A percentile compares a stretch with the other conserved stretches of the same genome.
Conservation (phyloP, 2,888 invertebrate species). For the Eulithis prunata region DNA sequence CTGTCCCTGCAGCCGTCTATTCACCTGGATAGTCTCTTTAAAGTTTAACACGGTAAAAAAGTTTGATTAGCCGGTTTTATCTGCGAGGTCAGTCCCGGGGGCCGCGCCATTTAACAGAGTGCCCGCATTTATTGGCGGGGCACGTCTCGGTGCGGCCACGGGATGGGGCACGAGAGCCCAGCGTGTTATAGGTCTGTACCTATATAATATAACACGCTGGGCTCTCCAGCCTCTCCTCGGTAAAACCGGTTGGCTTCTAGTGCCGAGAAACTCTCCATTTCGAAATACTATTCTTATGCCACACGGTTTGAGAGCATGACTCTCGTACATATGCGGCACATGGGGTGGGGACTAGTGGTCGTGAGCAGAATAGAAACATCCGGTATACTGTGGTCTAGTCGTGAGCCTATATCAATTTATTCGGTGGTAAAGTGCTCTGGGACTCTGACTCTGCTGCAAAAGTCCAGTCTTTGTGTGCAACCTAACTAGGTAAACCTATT, state of each 20-base stretch:
- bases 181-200: constrained; percentile 6
- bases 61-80: constrained; percentile 70
- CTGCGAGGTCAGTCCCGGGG: constrained; percentile 57
- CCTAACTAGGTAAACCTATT: no score
- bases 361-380: no score
- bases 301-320: no score
- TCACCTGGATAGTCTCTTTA: constrained; percentile 52
- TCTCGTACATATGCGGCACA: no score
- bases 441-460: no score
- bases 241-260: neutral
- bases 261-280: neutral
- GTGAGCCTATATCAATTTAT: no score
- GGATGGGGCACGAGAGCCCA: constrained; percentile 25
- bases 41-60: constrained; percentile 64
- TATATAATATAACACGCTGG: no score
- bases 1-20: constrained; percentile 28
- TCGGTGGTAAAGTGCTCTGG: no score
- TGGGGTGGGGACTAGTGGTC: no score
- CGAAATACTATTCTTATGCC: no score
- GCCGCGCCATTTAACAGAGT: constrained; percentile 67
- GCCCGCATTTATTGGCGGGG: constrained; percentile 69
- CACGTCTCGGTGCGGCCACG: constrained; percentile 54
- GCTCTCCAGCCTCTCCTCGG: neutral
- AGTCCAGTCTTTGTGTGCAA: no score
- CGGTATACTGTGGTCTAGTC: no score